Evolutionary conservation across 1,140 invertebrate genomes (phyloP).

Genomic region (Sminthurides bifidus): DNA sequence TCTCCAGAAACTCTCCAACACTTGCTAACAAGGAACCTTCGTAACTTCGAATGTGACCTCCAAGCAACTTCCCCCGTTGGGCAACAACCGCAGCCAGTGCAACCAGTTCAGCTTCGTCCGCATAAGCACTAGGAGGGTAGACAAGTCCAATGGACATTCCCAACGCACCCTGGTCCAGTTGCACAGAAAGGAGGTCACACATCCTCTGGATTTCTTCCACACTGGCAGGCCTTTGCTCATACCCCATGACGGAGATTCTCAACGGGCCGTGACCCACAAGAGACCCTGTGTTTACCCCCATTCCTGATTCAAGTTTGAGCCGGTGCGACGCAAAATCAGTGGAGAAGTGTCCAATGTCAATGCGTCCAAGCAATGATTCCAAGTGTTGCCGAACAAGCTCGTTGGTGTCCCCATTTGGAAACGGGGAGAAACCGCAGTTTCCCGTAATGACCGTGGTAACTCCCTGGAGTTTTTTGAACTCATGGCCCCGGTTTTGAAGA

Average conservation of each 20-base stretch:
- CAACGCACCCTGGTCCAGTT: slow-evolving; percentile 18
- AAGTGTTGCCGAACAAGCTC: slow-evolving; percentile 13
- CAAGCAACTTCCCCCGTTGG: slow-evolving; percentile 12
- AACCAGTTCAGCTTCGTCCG: slow-evolving; percentile 12
- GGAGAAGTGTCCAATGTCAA: slow-evolving; percentile 1
- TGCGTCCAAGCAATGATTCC: slow-evolving; percentile 13
- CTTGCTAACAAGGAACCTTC: slow-evolving; percentile 23
- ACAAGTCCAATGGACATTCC: slow-evolving; percentile 24
- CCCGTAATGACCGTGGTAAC: slow-evolving; percentile 27
- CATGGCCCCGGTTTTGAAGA: slow-evolving; percentile 4
- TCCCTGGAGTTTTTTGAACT: slow-evolving; percentile 16
- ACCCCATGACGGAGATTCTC: slow-evolving; percentile 23
- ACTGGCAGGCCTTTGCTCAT: slow-evolving; percentile 21
- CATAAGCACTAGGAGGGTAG: slow-evolving; percentile 25
- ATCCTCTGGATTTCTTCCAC: slow-evolving; percentile 19
- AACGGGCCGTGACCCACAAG: slow-evolving; percentile 24
- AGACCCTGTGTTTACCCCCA: slow-evolving; percentile 16
- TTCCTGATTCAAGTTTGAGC: background rate
- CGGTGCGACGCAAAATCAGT: slow-evolving; percentile 7
- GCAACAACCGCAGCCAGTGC: slow-evolving; percentile 14
- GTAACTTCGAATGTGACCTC: slow-evolving; percentile 26
- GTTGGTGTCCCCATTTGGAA: slow-evolving; percentile 12
- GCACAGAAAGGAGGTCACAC: slow-evolving; percentile 10
- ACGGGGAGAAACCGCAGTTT: slow-evolving; percentile 21
- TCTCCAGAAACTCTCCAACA: slow-evolving; percentile 20